phyloP scores from a whole-genome alignment of 64 coral and sea anemone species.

The Montipora cactus region DNA sequence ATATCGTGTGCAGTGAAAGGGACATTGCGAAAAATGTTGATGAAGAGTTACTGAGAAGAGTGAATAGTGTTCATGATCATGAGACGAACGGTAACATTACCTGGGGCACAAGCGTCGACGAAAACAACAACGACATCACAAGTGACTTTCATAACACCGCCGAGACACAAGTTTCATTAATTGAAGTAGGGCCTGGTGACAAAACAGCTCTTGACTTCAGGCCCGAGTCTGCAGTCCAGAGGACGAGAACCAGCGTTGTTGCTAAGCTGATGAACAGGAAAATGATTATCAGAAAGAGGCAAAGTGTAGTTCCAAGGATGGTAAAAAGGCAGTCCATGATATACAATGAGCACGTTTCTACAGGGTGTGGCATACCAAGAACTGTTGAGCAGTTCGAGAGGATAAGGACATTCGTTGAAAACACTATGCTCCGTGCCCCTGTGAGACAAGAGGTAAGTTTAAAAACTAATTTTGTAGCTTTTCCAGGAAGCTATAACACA shows the following conservation, averaged over 20 bases:
- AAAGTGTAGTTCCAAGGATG: slow-evolving; percentile 29
- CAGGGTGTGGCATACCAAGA: slow-evolving; percentile 16
- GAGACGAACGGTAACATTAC: not conserved
- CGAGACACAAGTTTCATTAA: not conserved
- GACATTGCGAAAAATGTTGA: not conserved
- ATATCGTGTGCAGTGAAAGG: not conserved
- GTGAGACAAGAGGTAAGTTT: slow-evolving; percentile 56
- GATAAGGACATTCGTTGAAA: slow-evolving; percentile 33
- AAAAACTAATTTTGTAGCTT: not conserved
- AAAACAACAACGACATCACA: slow-evolving; percentile 1
- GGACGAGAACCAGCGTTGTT: slow-evolving; percentile 37
- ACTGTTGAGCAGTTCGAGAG: slow-evolving; percentile 50
- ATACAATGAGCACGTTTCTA: not conserved
- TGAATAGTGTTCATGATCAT: not conserved
- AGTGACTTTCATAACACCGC: not conserved
- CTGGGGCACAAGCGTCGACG: not conserved
- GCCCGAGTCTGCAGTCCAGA: not conserved
- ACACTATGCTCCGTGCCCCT: not conserved
- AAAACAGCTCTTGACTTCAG: not conserved
- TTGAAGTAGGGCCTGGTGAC: not conserved
- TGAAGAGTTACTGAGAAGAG: not conserved
- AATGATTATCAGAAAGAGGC: slow-evolving; percentile 37
- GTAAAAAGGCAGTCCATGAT: slow-evolving; percentile 25
- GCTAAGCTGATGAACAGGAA: slow-evolving; percentile 39
- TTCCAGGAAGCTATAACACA: too few relatives aligned